Percentiles rank a stretch among this genome's conserved stretches.
phyloP scores from a whole-genome alignment of 1,140 invertebrate species.

The Orussus abietinus region DNA sequence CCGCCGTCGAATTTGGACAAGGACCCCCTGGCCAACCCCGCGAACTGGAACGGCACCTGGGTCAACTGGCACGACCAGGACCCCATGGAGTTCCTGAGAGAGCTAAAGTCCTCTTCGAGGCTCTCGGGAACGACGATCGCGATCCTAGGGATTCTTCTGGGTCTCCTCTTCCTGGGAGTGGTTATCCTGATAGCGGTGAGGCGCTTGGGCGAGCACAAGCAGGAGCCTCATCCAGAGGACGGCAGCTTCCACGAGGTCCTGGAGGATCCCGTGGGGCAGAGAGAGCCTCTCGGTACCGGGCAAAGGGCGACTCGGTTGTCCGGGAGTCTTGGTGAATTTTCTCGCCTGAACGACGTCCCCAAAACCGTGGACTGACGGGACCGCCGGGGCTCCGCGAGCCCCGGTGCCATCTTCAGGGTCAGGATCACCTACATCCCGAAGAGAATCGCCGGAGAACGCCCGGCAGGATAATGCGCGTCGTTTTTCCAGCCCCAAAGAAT shows the following conservation, averaged over 20 bases:
- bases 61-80: constrained; percentile 54
- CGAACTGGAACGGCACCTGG: constrained; percentile 56
- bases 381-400: constrained; percentile 10
- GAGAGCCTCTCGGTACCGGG: background rate
- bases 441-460: too few relatives aligned
- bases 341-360: constrained; percentile 8
- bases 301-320: background rate
- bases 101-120: background rate
- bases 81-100: constrained; percentile 13
- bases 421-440: too few relatives aligned
- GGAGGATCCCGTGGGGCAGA: background rate
- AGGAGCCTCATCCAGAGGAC: background rate
- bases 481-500: constrained; percentile 5
- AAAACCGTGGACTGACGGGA: constrained; percentile 20
- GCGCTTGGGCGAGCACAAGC: too few relatives aligned
- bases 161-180: constrained; percentile 17
- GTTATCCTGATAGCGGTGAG: constrained; percentile 18
- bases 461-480: too few relatives aligned
- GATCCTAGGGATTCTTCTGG: constrained; percentile 18
- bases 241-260: constrained; percentile 4
- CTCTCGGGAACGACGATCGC: constrained; percentile 13
- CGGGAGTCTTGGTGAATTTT: constrained; percentile 1
- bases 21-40: constrained; percentile 59
- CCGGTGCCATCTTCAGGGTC: too few relatives aligned
- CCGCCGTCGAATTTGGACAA: constrained; percentile 52